phyloP scores from a whole-genome alignment of 2,113 vertebrate species.

The Promerops cafer region DNA sequence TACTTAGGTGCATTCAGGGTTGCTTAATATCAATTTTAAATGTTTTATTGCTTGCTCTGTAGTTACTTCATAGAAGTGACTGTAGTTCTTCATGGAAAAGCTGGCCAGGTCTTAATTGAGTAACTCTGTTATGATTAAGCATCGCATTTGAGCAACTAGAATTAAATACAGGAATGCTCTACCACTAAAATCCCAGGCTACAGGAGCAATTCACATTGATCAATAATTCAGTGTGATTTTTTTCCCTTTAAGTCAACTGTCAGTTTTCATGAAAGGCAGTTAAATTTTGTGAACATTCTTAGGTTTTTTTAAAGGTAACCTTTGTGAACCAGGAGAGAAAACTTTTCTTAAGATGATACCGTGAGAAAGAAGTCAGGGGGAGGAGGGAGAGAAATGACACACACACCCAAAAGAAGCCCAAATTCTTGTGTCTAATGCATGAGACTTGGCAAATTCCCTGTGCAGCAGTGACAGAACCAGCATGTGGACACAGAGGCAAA shows the following conservation, averaged over 20 bases:
- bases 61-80: not conserved
- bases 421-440: not conserved
- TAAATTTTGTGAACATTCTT: not conserved
- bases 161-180: not conserved
- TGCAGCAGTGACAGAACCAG: not conserved
- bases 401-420: not conserved
- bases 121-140: not conserved
- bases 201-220: not conserved
- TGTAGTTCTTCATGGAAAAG: not conserved
- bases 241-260: not conserved
- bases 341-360: not conserved
- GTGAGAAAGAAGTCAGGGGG: fast-evolving
- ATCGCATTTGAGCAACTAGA: not conserved
- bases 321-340: not conserved
- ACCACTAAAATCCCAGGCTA: not conserved
- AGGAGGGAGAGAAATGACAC: not conserved
- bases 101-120: not conserved
- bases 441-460: not conserved
- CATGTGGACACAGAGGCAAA: not conserved
- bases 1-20: not conserved
- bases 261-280: not conserved
- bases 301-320: not conserved
- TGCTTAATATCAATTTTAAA: not conserved
- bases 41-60: not conserved
- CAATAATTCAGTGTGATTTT: not conserved